Evolutionary conservation across 2,797 vertebrate genomes (phyloP).

Genomic region (Clarias platycephalus): DNA sequence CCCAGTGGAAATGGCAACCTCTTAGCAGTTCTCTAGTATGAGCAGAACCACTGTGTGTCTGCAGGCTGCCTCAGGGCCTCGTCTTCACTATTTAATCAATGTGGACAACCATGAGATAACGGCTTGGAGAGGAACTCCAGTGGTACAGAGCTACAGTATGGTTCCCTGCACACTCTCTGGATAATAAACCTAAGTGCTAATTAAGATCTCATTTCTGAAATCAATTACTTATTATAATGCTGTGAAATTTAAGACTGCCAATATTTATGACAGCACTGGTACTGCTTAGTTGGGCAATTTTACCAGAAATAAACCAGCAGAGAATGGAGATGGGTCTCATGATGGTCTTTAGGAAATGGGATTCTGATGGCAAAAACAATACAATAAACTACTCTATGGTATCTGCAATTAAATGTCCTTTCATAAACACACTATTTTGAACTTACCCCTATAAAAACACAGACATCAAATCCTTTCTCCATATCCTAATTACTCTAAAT

Average conservation of each 20-base stretch:
- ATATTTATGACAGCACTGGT: slow-evolving; percentile 60
- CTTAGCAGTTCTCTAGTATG: not conserved
- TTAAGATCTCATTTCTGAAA: slow-evolving; percentile 69
- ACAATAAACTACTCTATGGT: not conserved
- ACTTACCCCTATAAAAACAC: no score
- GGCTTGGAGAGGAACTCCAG: slow-evolving; percentile 64
- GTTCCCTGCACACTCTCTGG: slow-evolving; percentile 37
- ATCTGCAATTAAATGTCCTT: not conserved
- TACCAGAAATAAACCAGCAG: not conserved
- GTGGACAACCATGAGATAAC: slow-evolving; percentile 54
- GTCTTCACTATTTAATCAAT: not conserved
- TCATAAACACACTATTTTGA: not conserved
- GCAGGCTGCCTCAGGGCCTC: not conserved
- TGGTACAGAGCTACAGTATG: slow-evolving; percentile 52
- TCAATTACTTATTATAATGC: slow-evolving; percentile 71
- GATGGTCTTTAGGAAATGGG: not conserved
- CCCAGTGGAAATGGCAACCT: not conserved
- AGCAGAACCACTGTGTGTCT: not conserved
- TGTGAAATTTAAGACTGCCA: slow-evolving; percentile 55
- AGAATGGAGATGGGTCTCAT: not conserved
- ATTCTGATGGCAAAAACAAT: not conserved
- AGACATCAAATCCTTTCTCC: not conserved
- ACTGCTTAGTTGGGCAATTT: not conserved
- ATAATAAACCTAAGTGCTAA: slow-evolving; percentile 64
- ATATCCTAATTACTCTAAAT: not conserved